These are phyloP conservation scores for Branchipolynoe longqiensis DNA, from an alignment of 2,888 invertebrate genomes.

Conservation along the genomic window DNA sequence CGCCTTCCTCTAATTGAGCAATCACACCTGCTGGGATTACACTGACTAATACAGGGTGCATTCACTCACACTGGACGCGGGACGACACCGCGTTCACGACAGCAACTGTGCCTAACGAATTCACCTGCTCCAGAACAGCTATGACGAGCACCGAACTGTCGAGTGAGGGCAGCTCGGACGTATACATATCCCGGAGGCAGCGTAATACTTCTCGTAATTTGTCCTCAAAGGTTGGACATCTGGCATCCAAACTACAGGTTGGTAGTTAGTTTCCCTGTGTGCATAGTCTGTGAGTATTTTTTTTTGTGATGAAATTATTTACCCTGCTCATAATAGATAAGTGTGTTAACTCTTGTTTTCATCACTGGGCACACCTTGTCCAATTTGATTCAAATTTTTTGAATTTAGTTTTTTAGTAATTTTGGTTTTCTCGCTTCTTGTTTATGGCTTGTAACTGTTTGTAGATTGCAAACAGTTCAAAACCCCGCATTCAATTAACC, in stretches of 20 bases:
- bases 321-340: too few species aligned
- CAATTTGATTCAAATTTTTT: background rate
- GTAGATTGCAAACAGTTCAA: too few species aligned
- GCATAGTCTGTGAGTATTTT: background rate
- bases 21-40: background rate
- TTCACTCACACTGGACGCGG: background rate
- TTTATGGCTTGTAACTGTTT: too few species aligned
- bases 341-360: too few species aligned
- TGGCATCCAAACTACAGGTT: constrained; percentile 41
- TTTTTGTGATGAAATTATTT: too few species aligned
- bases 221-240: constrained; percentile 11
- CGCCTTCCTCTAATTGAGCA: background rate
- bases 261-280: constrained; percentile 3
- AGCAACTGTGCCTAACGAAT: background rate
- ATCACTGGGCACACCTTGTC: too few species aligned
- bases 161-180: constrained; percentile 34
- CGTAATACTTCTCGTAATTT: constrained; percentile 2
- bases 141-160: constrained; percentile 51
- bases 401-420: background rate
- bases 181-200: constrained; percentile 13
- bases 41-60: background rate
- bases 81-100: background rate
- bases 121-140: background rate
- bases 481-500: too few species aligned
- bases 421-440: too few species aligned